Evolutionary conservation across 2,797 vertebrate species (phyloP), one percentile per base, ranked within the genome.

Genomic region (Lepus oiostolus): DNA sequence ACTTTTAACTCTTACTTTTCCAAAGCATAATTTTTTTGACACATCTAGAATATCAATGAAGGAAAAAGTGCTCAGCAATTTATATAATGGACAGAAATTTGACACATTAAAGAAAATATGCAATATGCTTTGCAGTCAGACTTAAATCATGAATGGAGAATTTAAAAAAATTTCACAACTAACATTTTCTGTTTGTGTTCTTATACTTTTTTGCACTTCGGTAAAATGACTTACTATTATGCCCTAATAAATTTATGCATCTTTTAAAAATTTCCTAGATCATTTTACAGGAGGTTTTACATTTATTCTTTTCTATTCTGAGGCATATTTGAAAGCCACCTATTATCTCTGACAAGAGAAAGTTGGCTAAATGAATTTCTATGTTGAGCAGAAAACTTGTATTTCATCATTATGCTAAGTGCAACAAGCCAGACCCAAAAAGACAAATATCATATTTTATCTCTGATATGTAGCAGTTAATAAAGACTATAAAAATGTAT

Each of bases 41-140:
- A 16, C 65, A 79, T 85, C 8, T 76, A 35, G 84, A 95, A 85
- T 2, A 87, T 88, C 30, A 67, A 26, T 75, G 28, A 83, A 74
- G 14, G 80, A 88, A 91, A 17, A 50, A 10, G 26, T 81, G 32
- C 5, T 82, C 84, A 67, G 60, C 21, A 83, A 85, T 47, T 84
- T 67, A 80, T 28, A 24, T 70, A 81, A 76, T 76, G 10, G 35
- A 42, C 32, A 47, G 35, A 5, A 42, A 62, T 70, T 68, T 90
- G 60, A 63, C n/a, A 30, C 12, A 74, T 75, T 54, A 58, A 93
- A 87, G 72, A 76, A 90, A 87, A 93, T 81, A 76, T 52, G 28
- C 17, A 93, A 70, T 81, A 13, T 82, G n/a, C 54, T 76, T 86
- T 79, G 7, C 26, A 1, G 28, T 26, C 54, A 7, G 2, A 65